These are phyloP conservation scores for Beris morrisii DNA, from an alignment of 2,888 invertebrate species.

Conservation along the genomic window DNA sequence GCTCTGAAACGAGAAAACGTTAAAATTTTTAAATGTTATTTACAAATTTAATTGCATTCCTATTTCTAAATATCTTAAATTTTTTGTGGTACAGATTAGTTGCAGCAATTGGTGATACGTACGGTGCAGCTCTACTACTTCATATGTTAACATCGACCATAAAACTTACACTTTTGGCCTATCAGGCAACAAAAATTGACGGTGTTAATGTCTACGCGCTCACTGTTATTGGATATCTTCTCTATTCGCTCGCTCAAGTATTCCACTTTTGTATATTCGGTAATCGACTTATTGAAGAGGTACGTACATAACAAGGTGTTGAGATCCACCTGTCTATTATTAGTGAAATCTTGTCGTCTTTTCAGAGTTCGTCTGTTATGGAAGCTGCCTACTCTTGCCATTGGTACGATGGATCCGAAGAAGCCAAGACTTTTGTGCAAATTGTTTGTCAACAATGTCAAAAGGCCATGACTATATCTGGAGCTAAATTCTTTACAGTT, in stretches of 20 bases:
- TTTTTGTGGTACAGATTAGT: constrained; percentile 64
- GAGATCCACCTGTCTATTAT: background rate
- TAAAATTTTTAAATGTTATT: no score
- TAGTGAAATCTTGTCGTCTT: constrained; percentile 7
- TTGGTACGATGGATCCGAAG: constrained; percentile 89
- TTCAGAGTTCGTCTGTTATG: constrained; percentile 88
- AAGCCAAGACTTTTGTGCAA: constrained; percentile 87
- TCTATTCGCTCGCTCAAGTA: constrained; percentile 81
- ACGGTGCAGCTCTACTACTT: constrained; percentile 78
- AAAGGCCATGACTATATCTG: constrained; percentile 85
- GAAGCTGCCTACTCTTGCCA: constrained; percentile 89
- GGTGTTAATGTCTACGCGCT: constrained; percentile 77
- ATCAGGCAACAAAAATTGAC: constrained; percentile 84
- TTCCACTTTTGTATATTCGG: constrained; percentile 87
- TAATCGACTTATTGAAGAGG: constrained; percentile 85
- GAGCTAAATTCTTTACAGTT: constrained; percentile 87
- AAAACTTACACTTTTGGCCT: constrained; percentile 78
- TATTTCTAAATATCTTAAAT: no score
- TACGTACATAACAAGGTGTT: constrained; percentile 46
- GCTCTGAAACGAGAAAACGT: no score
- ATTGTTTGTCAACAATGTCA: constrained; percentile 90
- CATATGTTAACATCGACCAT: constrained; percentile 87
- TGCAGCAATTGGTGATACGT: constrained; percentile 78
- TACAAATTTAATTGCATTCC: no score
- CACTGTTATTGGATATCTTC: constrained; percentile 75